Evolutionary conservation across 2,888 invertebrate species (phyloP), one percentile per base, ranked within the genome.

Genomic region (Drosophila incognita): DNA sequence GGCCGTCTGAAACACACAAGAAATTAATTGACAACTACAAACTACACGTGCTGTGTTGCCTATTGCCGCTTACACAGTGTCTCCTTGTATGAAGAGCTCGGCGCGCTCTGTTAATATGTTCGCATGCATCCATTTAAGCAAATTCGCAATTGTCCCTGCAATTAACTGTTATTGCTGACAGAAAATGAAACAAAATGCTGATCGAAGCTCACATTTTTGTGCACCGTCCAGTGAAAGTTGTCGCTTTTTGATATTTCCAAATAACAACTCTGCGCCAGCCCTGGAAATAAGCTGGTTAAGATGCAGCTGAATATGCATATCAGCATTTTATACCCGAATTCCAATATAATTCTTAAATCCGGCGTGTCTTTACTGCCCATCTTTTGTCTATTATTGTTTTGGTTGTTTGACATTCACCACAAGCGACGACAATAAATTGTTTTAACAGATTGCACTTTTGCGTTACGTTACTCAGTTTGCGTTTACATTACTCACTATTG

Each of bases 221-320:
- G 93, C 91, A 0, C 94, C 92, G 68, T 97, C 96, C 79, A 97
- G 92, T 33, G 94, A 93, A 0, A 98, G 92, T 67, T 96, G 94
- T 57, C 96, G 95, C 62, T 94, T 95, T 91, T 98, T 98, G 60
- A 96, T 94, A 87, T 97, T 97, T 77, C 96, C 96, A 92, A 98
- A 97, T 1, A 99, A 93, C n/a, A 98, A 92, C 92, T 99, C 98
- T 0, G 98, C 98, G 2, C 99, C 99, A 18, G 99, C 98, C 49
- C 97, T 97, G 87, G 1, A 67, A 46, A 11, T 15, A 11, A 35
- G 0, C 0, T 52, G 2, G 1, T 35, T n/a, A 10, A 33, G 24
- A 33, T 36, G 11, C 33, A 24, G 0, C 4, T 11, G 4, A 36
- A 7, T 5, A 18, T 3, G 2, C 7, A 0, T 0, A 27, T 13